Conservation (phyloP, 2,113 vertebrate species). For the Mesocricetus auratus region DNA sequence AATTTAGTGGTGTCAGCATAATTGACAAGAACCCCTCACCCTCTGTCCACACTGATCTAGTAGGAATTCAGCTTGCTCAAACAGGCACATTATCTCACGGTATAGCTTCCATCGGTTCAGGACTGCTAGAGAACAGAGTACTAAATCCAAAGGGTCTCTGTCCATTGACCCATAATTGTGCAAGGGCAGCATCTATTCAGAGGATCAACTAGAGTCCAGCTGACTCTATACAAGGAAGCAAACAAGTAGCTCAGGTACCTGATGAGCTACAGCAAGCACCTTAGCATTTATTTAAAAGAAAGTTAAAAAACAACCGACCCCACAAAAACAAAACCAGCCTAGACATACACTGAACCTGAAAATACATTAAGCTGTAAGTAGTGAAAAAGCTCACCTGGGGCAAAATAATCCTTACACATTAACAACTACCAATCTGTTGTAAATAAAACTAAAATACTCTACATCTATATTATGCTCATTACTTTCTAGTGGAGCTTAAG, state of each 20-base stretch:
- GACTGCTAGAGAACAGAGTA: neutral
- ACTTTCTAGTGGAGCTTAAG: constrained; percentile 72
- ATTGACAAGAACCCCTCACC: constrained; percentile 75
- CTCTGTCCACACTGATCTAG: constrained; percentile 1
- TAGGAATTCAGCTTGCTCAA: constrained; percentile 66
- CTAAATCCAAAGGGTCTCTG: neutral
- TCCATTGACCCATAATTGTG: neutral
- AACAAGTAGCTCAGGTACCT: constrained; percentile 21
- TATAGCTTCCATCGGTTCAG: neutral
- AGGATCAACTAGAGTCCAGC: neutral
- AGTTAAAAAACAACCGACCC: neutral
- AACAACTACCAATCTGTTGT: constrained; percentile 61
- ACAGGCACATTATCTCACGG: constrained; percentile 46
- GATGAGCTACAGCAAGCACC: constrained; percentile 70
- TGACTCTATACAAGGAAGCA: constrained; percentile 1
- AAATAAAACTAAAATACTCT: constrained; percentile 73
- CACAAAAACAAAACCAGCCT: constrained; percentile 17
- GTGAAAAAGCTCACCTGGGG: constrained; percentile 71
- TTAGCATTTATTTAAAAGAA: constrained; percentile 55
- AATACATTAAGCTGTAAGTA: constrained; percentile 38
- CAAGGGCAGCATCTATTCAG: neutral
- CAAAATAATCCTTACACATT: constrained; percentile 44
- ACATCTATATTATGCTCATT: constrained; percentile 66
- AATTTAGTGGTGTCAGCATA: constrained; percentile 81
- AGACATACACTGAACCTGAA: constrained; percentile 29